Percentiles rank a stretch among this genome's conserved stretches.
Evolutionary conservation across 2,797 vertebrate genomes (phyloP).

Genomic region (Decapterus maruadsi): DNA sequence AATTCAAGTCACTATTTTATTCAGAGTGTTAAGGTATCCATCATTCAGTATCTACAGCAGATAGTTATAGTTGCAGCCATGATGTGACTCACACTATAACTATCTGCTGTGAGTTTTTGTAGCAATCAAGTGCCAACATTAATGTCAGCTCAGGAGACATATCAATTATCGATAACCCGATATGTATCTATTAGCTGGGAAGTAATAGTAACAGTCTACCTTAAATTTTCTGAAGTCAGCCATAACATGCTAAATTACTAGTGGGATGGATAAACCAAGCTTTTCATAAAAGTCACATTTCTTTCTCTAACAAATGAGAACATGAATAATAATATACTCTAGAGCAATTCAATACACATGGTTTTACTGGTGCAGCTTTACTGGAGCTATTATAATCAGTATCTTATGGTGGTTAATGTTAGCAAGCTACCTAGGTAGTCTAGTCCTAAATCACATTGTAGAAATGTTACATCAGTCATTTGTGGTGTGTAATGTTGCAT

Average conservation of each 20-base stretch:
- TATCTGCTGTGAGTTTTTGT: slow-evolving; percentile 13
- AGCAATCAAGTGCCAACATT: not conserved
- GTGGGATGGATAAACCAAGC: not conserved
- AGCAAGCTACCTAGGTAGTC: not conserved
- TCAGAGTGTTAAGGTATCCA: slow-evolving; percentile 24
- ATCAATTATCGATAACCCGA: not conserved
- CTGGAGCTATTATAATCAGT: not conserved
- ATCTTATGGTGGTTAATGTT: not conserved
- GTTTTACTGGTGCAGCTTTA: not conserved
- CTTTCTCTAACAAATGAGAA: not conserved
- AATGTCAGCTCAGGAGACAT: not conserved
- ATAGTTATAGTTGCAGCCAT: not conserved
- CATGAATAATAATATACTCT: not conserved
- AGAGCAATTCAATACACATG: not conserved
- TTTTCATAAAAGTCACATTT: not conserved
- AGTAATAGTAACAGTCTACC: not conserved
- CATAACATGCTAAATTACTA: not conserved
- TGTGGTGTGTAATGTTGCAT: not conserved
- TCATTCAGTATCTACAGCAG: slow-evolving; percentile 8
- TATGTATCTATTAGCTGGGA: not conserved
- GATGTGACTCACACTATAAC: too few relatives aligned
- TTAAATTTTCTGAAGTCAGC: not conserved
- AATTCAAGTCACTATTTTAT: slow-evolving; percentile 29
- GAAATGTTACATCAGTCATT: not conserved
- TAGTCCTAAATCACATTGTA: not conserved